A percentile compares a stretch with the other conserved stretches of the same genome.
phyloP scores from a whole-genome alignment of 2,888 invertebrate genomes.

The Drosophila putrida region DNA sequence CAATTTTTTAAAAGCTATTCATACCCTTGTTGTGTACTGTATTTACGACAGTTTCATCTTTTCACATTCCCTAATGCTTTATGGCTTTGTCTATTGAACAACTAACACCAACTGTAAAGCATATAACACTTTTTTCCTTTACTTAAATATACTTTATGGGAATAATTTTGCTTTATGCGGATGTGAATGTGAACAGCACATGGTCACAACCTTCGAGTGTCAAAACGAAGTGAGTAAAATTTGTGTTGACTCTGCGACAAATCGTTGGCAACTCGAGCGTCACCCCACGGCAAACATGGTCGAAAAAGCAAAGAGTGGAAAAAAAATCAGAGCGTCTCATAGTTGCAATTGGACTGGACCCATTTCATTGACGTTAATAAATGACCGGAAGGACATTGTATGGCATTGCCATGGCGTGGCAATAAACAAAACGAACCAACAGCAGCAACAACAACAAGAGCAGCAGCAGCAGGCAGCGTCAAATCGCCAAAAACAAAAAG shows the following conservation, averaged over 20 bases:
- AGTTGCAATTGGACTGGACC: conserved; percentile 52
- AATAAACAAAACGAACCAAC: conserved; percentile 72
- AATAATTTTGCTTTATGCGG: conserved; percentile 53
- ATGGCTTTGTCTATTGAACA: conserved; percentile 3
- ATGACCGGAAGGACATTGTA: conserved; percentile 82
- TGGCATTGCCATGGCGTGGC: conserved; percentile 72
- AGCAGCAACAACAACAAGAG: conserved; percentile 25
- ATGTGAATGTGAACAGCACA: conserved; percentile 35
- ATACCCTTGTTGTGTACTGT: neutral
- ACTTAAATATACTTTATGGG: conserved; percentile 35
- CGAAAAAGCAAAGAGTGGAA: conserved; percentile 10
- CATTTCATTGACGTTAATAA: conserved; percentile 80
- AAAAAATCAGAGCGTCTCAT: conserved; percentile 38
- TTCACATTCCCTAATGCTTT: neutral
- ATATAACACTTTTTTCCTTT: neutral
- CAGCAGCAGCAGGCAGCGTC: conserved; percentile 30
- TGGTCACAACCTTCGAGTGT: conserved; percentile 55
- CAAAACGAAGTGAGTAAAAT: conserved; percentile 49
- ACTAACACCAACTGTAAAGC: conserved; percentile 5
- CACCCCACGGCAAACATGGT: conserved; percentile 48
- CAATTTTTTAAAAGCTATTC: neutral
- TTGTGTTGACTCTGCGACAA: conserved; percentile 78
- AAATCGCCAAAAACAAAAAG: conserved; percentile 52
- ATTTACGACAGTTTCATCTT: neutral
- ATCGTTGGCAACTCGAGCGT: conserved; percentile 72